A percentile compares a stretch with the other conserved stretches of the same genome.
Evolutionary conservation across 2,797 vertebrate genomes (phyloP).

Genomic region (Melanotaenia pygmaea): DNA sequence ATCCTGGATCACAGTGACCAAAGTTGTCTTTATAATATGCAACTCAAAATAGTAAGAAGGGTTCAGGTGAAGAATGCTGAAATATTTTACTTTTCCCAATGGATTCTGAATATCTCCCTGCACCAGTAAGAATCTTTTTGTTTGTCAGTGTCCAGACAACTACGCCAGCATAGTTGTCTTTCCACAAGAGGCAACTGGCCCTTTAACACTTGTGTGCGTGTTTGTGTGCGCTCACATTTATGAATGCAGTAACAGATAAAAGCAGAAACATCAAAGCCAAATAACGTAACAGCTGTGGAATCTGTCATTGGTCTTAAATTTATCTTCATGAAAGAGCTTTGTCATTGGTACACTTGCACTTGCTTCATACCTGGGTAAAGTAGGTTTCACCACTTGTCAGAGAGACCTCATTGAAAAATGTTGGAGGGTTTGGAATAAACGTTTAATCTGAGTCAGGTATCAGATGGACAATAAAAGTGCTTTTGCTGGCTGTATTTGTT

Average conservation of each 20-base stretch:
- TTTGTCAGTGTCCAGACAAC: constrained; percentile 47
- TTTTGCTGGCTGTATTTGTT: neutral
- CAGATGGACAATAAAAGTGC: neutral
- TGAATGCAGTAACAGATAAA: constrained; percentile 31
- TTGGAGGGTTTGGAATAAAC: neutral
- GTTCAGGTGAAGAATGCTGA: constrained; percentile 27
- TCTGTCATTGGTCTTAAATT: constrained; percentile 48
- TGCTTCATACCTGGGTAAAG: constrained; percentile 16
- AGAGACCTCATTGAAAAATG: neutral
- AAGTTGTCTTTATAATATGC: constrained; percentile 51
- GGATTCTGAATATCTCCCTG: constrained; percentile 40
- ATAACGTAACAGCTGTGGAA: constrained; percentile 48
- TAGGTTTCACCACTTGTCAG: constrained; percentile 19
- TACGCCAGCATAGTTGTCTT: constrained; percentile 43
- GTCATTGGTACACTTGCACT: constrained; percentile 30
- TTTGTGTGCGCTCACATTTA: constrained; percentile 19
- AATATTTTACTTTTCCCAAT: constrained; percentile 43
- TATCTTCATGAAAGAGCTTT: constrained; percentile 35
- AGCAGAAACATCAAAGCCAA: constrained; percentile 54
- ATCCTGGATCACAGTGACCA: constrained; percentile 47
- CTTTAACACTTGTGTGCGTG: constrained; percentile 28
- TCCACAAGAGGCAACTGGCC: constrained; percentile 37
- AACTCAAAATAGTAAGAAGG: constrained; percentile 39
- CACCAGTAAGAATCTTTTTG: constrained; percentile 46
- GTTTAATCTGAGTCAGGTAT: neutral